Conservation (phyloP, 2,113 vertebrate genomes). For the Notarius quadriscutis region DNA sequence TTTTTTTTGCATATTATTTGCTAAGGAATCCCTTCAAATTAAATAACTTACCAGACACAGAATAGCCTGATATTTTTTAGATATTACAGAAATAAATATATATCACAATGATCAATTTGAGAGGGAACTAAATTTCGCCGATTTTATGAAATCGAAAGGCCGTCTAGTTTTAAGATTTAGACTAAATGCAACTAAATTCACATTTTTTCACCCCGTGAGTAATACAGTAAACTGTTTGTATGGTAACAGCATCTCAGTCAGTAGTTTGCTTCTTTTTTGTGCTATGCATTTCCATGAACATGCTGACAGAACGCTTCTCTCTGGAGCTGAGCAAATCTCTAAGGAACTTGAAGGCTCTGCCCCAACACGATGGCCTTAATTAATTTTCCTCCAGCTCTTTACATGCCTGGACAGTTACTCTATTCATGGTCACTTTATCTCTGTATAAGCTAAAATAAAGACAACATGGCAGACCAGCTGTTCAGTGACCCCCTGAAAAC, state of each 20-base stretch:
- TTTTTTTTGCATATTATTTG: no score
- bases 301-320: not conserved
- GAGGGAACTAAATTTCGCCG: no score
- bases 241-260: not conserved
- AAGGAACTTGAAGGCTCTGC: slow-evolving; percentile 9
- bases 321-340: not conserved
- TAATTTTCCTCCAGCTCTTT: slow-evolving; percentile 38
- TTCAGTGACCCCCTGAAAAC: not conserved
- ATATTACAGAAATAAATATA: no score
- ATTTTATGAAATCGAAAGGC: no score
- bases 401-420: slow-evolving; percentile 29
- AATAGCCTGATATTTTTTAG: no score
- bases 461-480: not conserved
- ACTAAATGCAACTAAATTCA: no score
- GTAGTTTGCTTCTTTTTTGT: not conserved
- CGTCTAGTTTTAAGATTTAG: no score
- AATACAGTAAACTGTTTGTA: not conserved
- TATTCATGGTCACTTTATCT: not conserved
- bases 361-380: slow-evolving; percentile 30
- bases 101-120: no score
- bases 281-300: not conserved
- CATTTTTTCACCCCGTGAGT: no score
- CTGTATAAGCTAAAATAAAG: slow-evolving; percentile 11
- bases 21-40: no score
- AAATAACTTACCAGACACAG: no score